Conservation (phyloP, 2,888 invertebrate genomes). For the Therioaphis trifolii region DNA sequence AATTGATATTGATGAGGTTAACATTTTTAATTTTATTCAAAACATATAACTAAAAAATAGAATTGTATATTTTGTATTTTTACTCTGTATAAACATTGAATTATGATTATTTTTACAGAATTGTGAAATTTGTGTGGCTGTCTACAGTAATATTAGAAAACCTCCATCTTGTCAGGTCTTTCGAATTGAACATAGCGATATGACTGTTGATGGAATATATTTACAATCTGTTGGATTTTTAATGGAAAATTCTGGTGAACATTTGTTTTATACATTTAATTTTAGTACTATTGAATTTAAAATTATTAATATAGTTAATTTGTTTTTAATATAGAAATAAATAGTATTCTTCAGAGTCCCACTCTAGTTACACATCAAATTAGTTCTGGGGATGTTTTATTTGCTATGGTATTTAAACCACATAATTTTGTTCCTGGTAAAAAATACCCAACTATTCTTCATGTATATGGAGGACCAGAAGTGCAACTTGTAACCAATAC, state of each 20-base stretch:
- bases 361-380: slow-evolving; percentile 79
- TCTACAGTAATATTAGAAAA: slow-evolving; percentile 84
- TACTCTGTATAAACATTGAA: no score
- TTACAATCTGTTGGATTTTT: slow-evolving; percentile 79
- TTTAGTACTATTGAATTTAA: slow-evolving; percentile 65
- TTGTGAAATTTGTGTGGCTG: slow-evolving; percentile 83
- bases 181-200: slow-evolving; percentile 76
- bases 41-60: neutral
- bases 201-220: slow-evolving; percentile 77
- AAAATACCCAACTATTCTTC: slow-evolving; percentile 92
- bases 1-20: slow-evolving; percentile 82
- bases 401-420: slow-evolving; percentile 92
- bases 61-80: no score
- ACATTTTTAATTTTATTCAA: slow-evolving; percentile 55
- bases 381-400: slow-evolving; percentile 77
- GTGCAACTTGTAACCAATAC: slow-evolving; percentile 97
- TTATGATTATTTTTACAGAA: slow-evolving; percentile 71
- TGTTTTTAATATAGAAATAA: slow-evolving; percentile 33
- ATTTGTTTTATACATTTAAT: no score
- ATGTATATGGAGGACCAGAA: slow-evolving; percentile 98
- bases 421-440: slow-evolving; percentile 73
- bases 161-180: slow-evolving; percentile 81
- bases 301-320: no score
- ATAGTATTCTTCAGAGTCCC: slow-evolving; percentile 71
- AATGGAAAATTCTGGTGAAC: slow-evolving; percentile 74